Evolutionary conservation across 2,888 invertebrate species (phyloP), one percentile per base, ranked within the genome.

Genomic region (Rhagonycha lutea): DNA sequence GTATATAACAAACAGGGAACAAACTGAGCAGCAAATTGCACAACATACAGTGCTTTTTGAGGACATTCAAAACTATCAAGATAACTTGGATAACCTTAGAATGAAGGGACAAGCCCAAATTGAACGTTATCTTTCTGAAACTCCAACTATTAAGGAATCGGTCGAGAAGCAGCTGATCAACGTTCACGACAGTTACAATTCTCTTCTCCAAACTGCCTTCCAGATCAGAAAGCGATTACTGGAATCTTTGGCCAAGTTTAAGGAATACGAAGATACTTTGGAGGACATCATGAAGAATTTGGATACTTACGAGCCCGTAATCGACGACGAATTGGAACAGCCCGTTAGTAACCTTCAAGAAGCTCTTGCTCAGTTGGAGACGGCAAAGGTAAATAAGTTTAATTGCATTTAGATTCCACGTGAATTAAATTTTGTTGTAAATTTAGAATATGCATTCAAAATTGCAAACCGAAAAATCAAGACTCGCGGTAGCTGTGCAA

Each of bases 161-260:
- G 96, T 98, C 47, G 94, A 95, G 68, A 93, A 93, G 60, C 98
- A 98, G 86, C 86, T 98, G 70, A 93, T 92, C 83, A 98, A 98
- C 85, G 96, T 98, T 0, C 96, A 96, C 83, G 97, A 98, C 72
- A 98, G 98, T 85, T 98, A 98, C 85, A 94, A 96, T 85, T 96
- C 97, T 0, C 88, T 98, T 9, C 88, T 97, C 61, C 94, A 95
- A 75, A 98, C 97, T 0, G 98, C 97, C 0, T 87, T 95, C 65
- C 97, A 98, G 87, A 98, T 98, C 77, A 95, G 96, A 86, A 94
- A 94, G 81, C 92, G 98, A 60, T 89, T 98, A 32, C 90, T 94
- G 32, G 98, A 98, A 84, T 96, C 97, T 0, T 88, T 97, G 77
- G 93, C 94, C 28, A 97, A 97, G 86, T 98, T 98, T 89, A 94